Conservation (phyloP, 2,113 vertebrate genomes). For the Aleadryas rufinucha region DNA sequence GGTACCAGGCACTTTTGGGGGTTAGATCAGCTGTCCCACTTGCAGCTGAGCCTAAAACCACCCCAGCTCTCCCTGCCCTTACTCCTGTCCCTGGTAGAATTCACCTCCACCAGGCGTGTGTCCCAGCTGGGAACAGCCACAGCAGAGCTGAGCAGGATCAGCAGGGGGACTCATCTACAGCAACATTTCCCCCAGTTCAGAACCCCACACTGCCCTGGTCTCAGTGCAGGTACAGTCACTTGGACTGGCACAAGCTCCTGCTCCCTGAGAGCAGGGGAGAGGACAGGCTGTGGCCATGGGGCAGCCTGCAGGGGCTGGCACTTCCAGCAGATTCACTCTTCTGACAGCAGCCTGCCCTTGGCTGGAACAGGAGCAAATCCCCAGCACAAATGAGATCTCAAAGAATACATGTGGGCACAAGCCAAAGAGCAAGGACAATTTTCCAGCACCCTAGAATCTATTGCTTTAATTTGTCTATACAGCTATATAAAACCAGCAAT, state of each 20-base stretch:
- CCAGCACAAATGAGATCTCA: background rate
- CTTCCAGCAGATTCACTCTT: background rate
- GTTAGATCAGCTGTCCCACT: too few relatives aligned
- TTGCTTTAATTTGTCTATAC: background rate
- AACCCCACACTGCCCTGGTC: background rate
- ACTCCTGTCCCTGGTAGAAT: background rate
- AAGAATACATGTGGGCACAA: background rate
- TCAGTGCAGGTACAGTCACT: rapidly evolving
- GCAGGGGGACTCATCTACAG: background rate
- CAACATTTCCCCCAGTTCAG: background rate
- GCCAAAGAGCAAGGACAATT: background rate
- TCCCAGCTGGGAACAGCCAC: background rate
- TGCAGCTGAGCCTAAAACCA: background rate
- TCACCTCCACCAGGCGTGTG: rapidly evolving
- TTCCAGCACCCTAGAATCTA: background rate
- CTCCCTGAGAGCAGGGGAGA: background rate
- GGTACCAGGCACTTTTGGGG: background rate
- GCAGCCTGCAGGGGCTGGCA: background rate
- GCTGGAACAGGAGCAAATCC: background rate
- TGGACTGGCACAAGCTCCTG: background rate
- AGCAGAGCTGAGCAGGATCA: background rate
- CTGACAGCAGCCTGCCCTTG: background rate
- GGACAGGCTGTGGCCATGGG: background rate
- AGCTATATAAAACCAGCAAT: background rate
- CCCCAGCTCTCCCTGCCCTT: background rate